Conservation (phyloP, 2,113 vertebrate genomes). For the Copsychus sechellarum region DNA sequence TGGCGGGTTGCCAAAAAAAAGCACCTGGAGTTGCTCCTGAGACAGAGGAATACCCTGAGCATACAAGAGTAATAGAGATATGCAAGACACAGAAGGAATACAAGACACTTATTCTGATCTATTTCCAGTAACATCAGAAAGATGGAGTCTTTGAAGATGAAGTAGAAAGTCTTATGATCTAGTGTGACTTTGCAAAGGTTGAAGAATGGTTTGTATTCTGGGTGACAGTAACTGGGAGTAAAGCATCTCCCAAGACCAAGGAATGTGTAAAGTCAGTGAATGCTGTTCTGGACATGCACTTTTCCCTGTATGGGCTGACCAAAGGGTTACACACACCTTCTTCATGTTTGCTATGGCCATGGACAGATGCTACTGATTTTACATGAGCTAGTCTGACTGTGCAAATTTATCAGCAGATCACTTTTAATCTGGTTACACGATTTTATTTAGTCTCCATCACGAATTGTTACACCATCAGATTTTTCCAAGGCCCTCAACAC, state of each 20-base stretch:
- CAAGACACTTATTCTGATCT: not conserved
- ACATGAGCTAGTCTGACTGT: not conserved
- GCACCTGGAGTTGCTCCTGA: not conserved
- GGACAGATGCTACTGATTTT: not conserved
- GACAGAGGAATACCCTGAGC: not conserved
- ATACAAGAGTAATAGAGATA: not conserved
- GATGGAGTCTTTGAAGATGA: no score
- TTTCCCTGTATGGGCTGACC: not conserved
- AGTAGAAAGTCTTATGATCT: not conserved
- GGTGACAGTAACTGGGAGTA: not conserved
- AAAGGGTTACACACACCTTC: not conserved
- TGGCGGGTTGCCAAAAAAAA: not conserved
- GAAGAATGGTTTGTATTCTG: not conserved
- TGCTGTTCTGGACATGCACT: not conserved
- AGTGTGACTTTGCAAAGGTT: not conserved
- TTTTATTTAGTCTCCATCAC: not conserved
- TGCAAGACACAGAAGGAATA: not conserved
- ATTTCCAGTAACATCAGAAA: not conserved
- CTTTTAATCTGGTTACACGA: not conserved
- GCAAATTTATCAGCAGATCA: not conserved
- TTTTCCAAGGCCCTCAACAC: not conserved
- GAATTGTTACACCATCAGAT: not conserved
- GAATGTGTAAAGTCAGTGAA: not conserved
- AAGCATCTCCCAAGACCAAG: not conserved
- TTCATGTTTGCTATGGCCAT: not conserved